phyloP scores from a whole-genome alignment of 2,113 vertebrate species.

The Callionymus lyra region DNA sequence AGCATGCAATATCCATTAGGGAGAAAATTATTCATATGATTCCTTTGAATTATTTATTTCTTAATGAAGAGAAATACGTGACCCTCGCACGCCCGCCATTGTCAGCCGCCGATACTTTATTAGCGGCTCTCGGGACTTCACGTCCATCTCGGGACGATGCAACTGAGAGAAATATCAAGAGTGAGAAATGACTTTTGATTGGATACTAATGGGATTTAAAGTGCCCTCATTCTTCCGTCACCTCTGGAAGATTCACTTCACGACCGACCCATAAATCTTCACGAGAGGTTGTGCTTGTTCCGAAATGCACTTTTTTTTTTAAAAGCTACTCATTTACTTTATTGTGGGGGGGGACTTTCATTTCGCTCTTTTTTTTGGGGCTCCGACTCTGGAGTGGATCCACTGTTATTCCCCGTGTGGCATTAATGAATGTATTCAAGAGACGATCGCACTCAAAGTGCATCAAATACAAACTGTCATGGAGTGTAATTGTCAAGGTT shows the following conservation, averaged over 20 bases:
- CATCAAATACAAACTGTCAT: conserved; percentile 36
- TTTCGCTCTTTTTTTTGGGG: conserved; percentile 17
- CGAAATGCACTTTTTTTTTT: conserved; percentile 15
- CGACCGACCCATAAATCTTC: conserved; percentile 39
- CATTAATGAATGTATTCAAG: conserved; percentile 34
- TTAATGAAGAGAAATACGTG: conserved; percentile 63
- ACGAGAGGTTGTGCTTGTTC: conserved; percentile 17
- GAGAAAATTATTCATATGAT: conserved; percentile 71
- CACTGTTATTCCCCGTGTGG: conserved; percentile 17
- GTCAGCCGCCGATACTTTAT: conserved; percentile 27
- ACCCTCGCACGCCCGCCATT: conserved; percentile 44
- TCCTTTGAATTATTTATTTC: conserved; percentile 67
- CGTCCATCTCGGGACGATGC: conserved; percentile 20
- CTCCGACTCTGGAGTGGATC: conserved; percentile 17
- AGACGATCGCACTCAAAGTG: conserved; percentile 31
- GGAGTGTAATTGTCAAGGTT: conserved; percentile 32
- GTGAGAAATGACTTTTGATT: conserved; percentile 47
- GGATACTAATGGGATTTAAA: conserved; percentile 46
- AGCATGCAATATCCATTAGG: conserved; percentile 74
- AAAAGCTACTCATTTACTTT: conserved; percentile 18
- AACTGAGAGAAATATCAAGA: conserved; percentile 17
- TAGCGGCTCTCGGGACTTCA: conserved; percentile 17
- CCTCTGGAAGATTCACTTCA: conserved; percentile 30
- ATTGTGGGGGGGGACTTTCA: conserved; percentile 10
- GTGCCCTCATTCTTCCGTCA: conserved; percentile 40